Base-by-base conservation (phyloP, 1,140 invertebrate genomes). In the Vollenhovia emeryi region DNA sequence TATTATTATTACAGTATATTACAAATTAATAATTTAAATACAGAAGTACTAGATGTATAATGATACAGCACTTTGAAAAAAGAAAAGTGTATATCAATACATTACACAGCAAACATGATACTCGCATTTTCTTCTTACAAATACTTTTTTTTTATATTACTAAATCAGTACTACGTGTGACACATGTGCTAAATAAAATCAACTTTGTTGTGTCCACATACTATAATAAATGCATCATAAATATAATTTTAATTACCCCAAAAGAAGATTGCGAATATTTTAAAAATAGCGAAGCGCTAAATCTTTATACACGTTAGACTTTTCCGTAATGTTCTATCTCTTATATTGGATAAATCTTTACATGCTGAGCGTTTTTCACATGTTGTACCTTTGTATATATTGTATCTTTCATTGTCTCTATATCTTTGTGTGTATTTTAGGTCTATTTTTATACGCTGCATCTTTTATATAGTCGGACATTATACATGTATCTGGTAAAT, bases 141-240 rank as follows among this genome's bases (percentile, higher is more conserved):
- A 52, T 30, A 30, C 21, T 64, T 66, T 30, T 27, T n/a, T 55
- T n/a, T 68, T 79, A 43, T 21, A 21, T 69, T 52, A 43, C 21
- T 57, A 80, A 43, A 80, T 82, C 50, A 82, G 27, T 82, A 50
- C 68, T 59, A 57, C 27, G 33, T 30, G 36, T 43, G 30, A 83
- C 45, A 60, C 55, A 75, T 24, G 15, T 68, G n/a, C 27, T 64
- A 66, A 66, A 79, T 66, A 21, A 76, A 57, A 78, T 82, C 50
- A 69, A 43, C 18, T 55, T n/a, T 55, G n/a, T 68, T 6, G 69
- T 84, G 60, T 64, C 27, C 33, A 60, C 13, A 68, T 55, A 80
- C 43, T 73, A 59, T 75, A 59, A 75, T 90, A 90, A 90, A 87
- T 90, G 88, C 88, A 89, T 52, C 79, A 55, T 55, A 60, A 33